phyloP scores from a whole-genome alignment of 37 sponge, comb jelly and placozoan genomes.

The Ianthella basta region DNA sequence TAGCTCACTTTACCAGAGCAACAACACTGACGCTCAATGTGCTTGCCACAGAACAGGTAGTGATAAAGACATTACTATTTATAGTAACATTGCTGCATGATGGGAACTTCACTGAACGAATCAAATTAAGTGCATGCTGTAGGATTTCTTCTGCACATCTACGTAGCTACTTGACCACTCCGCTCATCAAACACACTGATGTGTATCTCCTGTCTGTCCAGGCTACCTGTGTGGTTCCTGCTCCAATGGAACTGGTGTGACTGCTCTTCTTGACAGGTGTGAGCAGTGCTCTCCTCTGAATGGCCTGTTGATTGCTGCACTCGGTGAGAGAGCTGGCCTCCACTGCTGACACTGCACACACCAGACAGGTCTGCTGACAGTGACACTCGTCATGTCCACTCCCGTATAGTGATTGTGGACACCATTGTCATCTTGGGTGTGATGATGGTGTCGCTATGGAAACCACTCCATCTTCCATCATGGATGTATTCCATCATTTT shows the following conservation, averaged over 20 bases:
- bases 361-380: background rate
- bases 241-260: slow-evolving; percentile 14
- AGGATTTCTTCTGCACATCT: background rate
- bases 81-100: too few relatives aligned
- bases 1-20: background rate
- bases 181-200: too few relatives aligned
- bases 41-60: slow-evolving; percentile 16
- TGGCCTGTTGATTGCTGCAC: slow-evolving; percentile 19
- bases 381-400: background rate
- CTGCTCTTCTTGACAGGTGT: slow-evolving; percentile 40
- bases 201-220: background rate
- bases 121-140: background rate
- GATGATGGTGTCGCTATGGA: too few relatives aligned
- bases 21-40: slow-evolving; percentile 2
- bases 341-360: background rate
- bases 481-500: too few relatives aligned
- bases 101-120: too few relatives aligned
- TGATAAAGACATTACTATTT: background rate
- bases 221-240: slow-evolving; percentile 30
- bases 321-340: slow-evolving; percentile 4
- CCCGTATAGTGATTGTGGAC: background rate
- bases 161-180: background rate
- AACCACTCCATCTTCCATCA: too few relatives aligned
- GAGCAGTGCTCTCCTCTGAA: slow-evolving; percentile 32
- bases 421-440: too few relatives aligned